A percentile compares a stretch with the other conserved stretches of the same genome.
These are phyloP conservation scores for Oncorhynchus kisutch DNA, from an alignment of 2,113 vertebrate species.

Conservation along the genomic window DNA sequence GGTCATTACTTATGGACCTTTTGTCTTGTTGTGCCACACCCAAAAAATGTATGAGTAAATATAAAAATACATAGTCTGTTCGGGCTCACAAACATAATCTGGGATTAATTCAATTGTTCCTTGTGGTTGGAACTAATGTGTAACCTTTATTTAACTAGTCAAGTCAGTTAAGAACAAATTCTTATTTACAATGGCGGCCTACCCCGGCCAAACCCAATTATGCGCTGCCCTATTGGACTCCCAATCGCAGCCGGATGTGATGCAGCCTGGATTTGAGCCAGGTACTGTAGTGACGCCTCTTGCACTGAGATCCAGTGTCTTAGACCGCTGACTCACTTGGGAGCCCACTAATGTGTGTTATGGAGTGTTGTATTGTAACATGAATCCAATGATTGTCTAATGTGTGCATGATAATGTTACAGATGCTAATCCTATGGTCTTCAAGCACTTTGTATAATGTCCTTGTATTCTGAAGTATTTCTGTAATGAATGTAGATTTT, in stretches of 20 bases:
- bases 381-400: neutral
- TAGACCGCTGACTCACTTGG: no score
- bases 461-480: neutral
- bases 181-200: no score
- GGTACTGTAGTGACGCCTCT: no score
- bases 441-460: neutral
- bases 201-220: no score
- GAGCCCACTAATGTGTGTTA: neutral
- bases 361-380: neutral
- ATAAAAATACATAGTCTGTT: neutral
- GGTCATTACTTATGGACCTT: slow-evolving; percentile 24
- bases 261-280: no score
- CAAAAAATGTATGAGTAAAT: neutral
- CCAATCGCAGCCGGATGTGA: no score
- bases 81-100: neutral
- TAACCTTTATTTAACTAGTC: no score
- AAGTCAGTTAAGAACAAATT: no score
- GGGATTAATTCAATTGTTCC: neutral
- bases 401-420: neutral
- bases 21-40: neutral
- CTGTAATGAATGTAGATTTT: neutral
- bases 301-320: no score
- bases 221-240: no score
- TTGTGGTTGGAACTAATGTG: neutral
- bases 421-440: neutral